Evolutionary conservation across 2,797 vertebrate species (phyloP), one percentile per base, ranked within the genome.

Genomic region (Discoglossus pictus): DNA sequence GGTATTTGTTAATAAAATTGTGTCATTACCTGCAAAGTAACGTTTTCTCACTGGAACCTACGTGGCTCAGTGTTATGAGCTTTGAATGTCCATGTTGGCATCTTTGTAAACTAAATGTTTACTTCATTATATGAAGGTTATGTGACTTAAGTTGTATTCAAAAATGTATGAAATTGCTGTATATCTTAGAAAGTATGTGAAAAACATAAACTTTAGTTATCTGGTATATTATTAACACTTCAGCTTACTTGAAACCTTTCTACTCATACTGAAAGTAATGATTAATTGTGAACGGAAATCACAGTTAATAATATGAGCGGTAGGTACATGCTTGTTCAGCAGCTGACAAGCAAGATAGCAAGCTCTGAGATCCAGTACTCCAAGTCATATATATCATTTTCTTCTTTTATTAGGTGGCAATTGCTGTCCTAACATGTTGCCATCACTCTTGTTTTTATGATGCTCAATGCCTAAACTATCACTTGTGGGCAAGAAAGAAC

Each of bases 201-300:
- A 7, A 4, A 31, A 4, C 8, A 4, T 31, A 8, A 31, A 16
- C 40, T 44, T 21, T 1, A 12, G 8, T 31, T 4, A 31, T 31
- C 27, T 4, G 27, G 27, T 31, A 31, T 31, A 31, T 31, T 21
- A 35, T 25, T 34, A 35, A 7, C 21, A 17, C 38, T 8, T n/a
- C n/a, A n/a, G n/a, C n/a, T n/a, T 63, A 58, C 54, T 44, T 11
- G 68, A 75, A 66, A 47, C 35, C 24, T 47, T 75, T 58, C 56
- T 65, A 8, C 31, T 83, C 76, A 85, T 80, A 80, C 16, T 59
- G 79, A 83, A 85, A 83, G 77, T 61, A 62, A 62, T 74, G 51
- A 73, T 56, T 67, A 46, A 66, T 59, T 73, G 76, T 69, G 78
- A 79, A 75, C 58, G 52, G 75, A 82, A 83, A 75, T 80, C 73